phyloP scores from a whole-genome alignment of 2,113 vertebrate species.

The Vulpes lagopus region DNA sequence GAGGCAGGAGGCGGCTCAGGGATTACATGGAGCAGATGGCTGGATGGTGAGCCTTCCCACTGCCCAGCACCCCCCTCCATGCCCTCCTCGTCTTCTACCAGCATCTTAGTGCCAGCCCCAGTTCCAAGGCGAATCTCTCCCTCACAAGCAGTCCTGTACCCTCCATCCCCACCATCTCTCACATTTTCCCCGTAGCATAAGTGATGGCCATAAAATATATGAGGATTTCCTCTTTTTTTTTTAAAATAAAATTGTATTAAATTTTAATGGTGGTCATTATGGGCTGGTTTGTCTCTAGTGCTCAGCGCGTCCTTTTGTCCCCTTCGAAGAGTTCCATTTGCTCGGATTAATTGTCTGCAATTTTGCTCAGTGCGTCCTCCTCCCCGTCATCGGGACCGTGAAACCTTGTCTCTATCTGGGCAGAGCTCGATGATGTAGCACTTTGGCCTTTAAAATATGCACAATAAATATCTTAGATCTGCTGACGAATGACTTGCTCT shows the following conservation, averaged over 20 bases:
- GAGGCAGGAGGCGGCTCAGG: not conserved
- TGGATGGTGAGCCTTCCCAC: too few relatives aligned
- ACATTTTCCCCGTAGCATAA: not conserved
- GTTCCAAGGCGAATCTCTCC: not conserved
- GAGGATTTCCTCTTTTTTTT: conserved; percentile 53
- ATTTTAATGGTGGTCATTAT: conserved; percentile 72
- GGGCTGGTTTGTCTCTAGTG: conserved; percentile 41
- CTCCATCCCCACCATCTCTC: not conserved
- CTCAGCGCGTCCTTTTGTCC: not conserved
- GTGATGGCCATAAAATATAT: not conserved
- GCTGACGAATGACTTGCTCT: conserved; percentile 72
- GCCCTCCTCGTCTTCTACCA: rapidly evolving
- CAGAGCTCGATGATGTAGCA: conserved; percentile 59
- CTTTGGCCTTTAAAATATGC: conserved; percentile 77
- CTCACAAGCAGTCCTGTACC: not conserved
- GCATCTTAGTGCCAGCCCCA: not conserved
- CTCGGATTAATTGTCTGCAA: conserved; percentile 66
- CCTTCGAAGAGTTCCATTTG: conserved; percentile 48
- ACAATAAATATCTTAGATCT: conserved; percentile 78
- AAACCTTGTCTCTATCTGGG: conserved; percentile 43
- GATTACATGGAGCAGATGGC: not conserved
- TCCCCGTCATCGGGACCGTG: not conserved
- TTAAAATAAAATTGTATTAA: conserved; percentile 65
- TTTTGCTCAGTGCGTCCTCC: not conserved
- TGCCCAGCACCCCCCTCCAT: too few relatives aligned